Evolutionary conservation across 2,113 vertebrate genomes (phyloP).

Genomic region (Dromaius novaehollandiae): DNA sequence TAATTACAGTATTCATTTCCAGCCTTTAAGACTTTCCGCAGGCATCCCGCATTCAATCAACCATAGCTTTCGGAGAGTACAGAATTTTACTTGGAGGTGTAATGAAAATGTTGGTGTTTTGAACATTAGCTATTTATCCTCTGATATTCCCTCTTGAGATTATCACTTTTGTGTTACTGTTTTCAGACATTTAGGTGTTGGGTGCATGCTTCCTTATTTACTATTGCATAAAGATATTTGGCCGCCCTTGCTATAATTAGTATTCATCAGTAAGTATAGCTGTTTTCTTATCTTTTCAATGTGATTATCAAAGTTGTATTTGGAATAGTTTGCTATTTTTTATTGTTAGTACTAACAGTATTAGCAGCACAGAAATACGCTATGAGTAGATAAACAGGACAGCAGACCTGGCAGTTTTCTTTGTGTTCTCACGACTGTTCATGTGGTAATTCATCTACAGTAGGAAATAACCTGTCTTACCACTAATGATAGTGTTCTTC

Average conservation of each 20-base stretch:
- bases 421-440: background rate
- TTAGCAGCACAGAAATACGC: background rate
- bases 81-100: background rate
- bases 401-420: background rate
- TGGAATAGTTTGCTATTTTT: background rate
- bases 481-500: background rate
- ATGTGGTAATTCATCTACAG: background rate
- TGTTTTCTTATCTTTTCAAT: background rate
- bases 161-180: background rate
- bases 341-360: background rate
- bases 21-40: background rate
- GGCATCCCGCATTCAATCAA: background rate
- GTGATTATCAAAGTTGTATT: background rate
- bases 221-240: background rate
- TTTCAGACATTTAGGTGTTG: background rate
- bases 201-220: background rate
- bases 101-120: background rate
- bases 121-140: background rate
- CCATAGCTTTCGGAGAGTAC: background rate
- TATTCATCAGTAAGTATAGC: background rate
- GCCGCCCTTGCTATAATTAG: background rate
- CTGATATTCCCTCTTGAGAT: background rate
- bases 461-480: constrained; percentile 8
- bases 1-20: background rate
- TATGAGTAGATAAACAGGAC: background rate